phyloP scores from a whole-genome alignment of 92 coral and sea anemone species.

The Phenganax subtilis region DNA sequence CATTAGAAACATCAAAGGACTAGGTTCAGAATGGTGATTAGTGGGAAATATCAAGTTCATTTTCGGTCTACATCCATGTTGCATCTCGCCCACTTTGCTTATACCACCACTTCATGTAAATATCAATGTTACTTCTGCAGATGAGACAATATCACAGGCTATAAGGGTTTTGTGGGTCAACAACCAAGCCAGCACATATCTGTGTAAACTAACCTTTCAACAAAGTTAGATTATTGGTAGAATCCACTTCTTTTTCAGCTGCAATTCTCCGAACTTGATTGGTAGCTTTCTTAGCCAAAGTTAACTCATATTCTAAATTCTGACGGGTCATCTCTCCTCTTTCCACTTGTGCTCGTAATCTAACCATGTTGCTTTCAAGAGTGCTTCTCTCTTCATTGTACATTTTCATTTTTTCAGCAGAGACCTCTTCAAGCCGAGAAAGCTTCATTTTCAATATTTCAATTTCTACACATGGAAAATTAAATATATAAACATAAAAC shows the following conservation, averaged over 20 bases:
- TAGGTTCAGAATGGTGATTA: too few species aligned
- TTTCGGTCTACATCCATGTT: too few species aligned
- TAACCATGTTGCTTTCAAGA: slow-evolving; percentile 79
- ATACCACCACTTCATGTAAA: not conserved
- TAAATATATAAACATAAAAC: not conserved
- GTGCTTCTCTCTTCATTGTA: slow-evolving; percentile 80
- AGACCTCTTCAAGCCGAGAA: slow-evolving; percentile 59
- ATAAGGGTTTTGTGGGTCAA: not conserved
- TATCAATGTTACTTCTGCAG: too few species aligned
- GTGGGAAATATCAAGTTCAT: too few species aligned
- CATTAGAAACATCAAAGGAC: too few species aligned
- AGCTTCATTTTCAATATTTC: slow-evolving; percentile 65
- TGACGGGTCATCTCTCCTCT: slow-evolving; percentile 93
- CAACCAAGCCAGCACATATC: not conserved
- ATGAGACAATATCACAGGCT: not conserved
- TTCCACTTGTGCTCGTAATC: slow-evolving; percentile 74
- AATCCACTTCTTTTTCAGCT: slow-evolving; percentile 64
- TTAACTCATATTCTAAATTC: slow-evolving; percentile 86
- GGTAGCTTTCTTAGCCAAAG: slow-evolving; percentile 74
- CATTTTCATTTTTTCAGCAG: slow-evolving; percentile 69
- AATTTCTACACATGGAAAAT: slow-evolving; percentile 37
- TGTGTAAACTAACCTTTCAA: slow-evolving; percentile 39
- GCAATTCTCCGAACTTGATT: slow-evolving; percentile 80
- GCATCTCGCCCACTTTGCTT: not conserved
- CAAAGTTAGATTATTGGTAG: slow-evolving; percentile 54